Evolutionary conservation across 1,140 invertebrate genomes (phyloP).

Genomic region (Caenorhabditis tropicalis): DNA sequence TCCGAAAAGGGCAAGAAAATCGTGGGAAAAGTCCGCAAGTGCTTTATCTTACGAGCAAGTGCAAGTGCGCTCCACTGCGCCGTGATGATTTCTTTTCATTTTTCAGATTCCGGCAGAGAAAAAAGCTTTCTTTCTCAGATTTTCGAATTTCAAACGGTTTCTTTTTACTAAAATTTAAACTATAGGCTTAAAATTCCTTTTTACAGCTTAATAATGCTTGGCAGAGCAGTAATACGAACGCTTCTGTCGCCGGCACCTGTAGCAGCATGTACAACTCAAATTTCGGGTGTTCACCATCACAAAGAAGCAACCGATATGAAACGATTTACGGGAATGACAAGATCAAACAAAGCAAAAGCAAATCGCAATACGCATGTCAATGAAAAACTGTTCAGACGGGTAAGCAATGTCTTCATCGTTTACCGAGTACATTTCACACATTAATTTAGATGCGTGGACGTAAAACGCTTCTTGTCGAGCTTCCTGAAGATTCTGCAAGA

Average conservation of each 20-base stretch:
- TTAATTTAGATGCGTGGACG: conserved; percentile 56
- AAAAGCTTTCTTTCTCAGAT: not conserved
- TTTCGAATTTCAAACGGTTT: too few species aligned
- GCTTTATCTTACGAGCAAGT: not conserved
- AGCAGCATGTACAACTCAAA: conserved; percentile 11
- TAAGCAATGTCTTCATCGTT: conserved; percentile 36
- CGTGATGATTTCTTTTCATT: not conserved
- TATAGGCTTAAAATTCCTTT: not conserved
- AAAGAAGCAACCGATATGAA: conserved; percentile 62
- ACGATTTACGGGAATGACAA: conserved; percentile 63
- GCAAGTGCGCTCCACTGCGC: not conserved
- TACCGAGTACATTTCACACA: too few species aligned
- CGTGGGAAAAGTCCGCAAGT: not conserved
- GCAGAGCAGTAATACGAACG: not conserved
- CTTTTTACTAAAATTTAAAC: not conserved
- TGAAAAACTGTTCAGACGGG: conserved; percentile 63
- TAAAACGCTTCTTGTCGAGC: conserved; percentile 62
- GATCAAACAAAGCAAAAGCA: conserved; percentile 63
- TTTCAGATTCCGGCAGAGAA: not conserved
- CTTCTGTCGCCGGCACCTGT: not conserved
- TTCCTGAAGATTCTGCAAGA: conserved; percentile 62
- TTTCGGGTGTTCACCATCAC: conserved; percentile 65
- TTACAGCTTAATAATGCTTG: conserved; percentile 14
- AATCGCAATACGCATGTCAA: conserved; percentile 71
- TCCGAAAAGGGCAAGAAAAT: not conserved